phyloP scores from a whole-genome alignment of 2,888 invertebrate species.

The Ceraclea dissimilis region DNA sequence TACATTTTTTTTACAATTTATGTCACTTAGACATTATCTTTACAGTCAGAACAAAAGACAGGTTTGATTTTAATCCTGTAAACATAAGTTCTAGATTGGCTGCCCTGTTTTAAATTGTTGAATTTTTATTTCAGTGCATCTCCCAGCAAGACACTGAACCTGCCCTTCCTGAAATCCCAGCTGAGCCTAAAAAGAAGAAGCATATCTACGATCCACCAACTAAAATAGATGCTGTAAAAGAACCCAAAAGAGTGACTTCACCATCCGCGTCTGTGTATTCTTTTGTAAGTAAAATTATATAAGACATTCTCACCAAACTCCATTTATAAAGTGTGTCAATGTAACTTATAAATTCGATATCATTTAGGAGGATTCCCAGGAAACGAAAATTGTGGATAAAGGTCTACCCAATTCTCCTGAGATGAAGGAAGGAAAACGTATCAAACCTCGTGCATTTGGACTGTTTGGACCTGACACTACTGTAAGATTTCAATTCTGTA shows the following conservation, averaged over 20 bases:
- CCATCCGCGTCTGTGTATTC: constrained; percentile 14
- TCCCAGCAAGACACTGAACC: background rate
- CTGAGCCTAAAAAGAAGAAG: background rate
- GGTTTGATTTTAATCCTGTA: too few species aligned
- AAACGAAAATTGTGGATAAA: constrained; percentile 9
- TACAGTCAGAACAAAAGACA: too few species aligned
- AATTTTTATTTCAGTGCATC: background rate
- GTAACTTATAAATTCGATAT: too few species aligned
- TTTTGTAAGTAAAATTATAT: constrained; percentile 5
- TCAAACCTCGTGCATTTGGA: constrained; percentile 9
- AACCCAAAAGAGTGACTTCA: constrained; percentile 7
- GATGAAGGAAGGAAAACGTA: background rate
- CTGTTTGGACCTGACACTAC: constrained; percentile 3
- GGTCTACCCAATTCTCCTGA: constrained; percentile 3
- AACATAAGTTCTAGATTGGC: too few species aligned
- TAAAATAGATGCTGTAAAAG: background rate
- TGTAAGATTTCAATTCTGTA: too few species aligned
- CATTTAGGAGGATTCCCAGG: constrained; percentile 12
- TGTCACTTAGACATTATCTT: background rate
- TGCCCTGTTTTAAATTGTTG: too few species aligned
- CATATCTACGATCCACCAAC: constrained; percentile 3
- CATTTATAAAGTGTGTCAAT: too few species aligned
- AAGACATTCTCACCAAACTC: background rate
- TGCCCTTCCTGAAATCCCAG: background rate
- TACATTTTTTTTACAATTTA: background rate